A percentile compares a stretch with the other conserved stretches of the same genome.
Conservation (phyloP, 2,888 invertebrate species). For the Volucella zonaria region DNA sequence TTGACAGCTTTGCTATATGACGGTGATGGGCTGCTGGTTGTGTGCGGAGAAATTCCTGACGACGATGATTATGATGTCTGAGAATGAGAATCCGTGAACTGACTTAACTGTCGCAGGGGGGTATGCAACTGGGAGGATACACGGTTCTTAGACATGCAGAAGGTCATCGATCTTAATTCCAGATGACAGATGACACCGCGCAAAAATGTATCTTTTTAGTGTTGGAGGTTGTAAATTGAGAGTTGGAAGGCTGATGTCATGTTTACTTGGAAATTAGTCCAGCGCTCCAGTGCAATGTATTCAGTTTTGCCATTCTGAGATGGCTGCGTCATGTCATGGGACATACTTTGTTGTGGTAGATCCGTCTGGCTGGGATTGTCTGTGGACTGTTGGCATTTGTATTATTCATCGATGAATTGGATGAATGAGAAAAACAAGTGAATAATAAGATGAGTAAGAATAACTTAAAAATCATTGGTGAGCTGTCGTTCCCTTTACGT, state of each 20-base stretch:
- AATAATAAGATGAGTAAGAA: too few relatives aligned
- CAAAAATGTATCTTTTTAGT: too few relatives aligned
- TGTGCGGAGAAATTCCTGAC: constrained; percentile 14
- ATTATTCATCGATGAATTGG: too few relatives aligned
- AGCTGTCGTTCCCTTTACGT: too few relatives aligned
- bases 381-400: too few relatives aligned
- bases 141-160: background rate
- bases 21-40: constrained; percentile 19
- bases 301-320: background rate
- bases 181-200: background rate
- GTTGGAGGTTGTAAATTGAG: too few relatives aligned
- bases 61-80: background rate
- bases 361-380: too few relatives aligned
- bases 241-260: constrained; percentile 15
- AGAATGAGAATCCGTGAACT: background rate
- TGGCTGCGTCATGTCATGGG: too few relatives aligned
- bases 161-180: constrained; percentile 13
- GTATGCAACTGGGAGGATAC: background rate
- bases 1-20: constrained; percentile 12
- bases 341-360: too few relatives aligned
- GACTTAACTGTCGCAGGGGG: too few relatives aligned
- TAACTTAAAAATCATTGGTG: too few relatives aligned
- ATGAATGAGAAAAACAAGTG: too few relatives aligned
- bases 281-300: background rate
- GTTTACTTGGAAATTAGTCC: background rate